A percentile compares a stretch with the other conserved stretches of the same genome.
phyloP scores from a whole-genome alignment of 1,140 invertebrate genomes.

The Drosophila navojoa region DNA sequence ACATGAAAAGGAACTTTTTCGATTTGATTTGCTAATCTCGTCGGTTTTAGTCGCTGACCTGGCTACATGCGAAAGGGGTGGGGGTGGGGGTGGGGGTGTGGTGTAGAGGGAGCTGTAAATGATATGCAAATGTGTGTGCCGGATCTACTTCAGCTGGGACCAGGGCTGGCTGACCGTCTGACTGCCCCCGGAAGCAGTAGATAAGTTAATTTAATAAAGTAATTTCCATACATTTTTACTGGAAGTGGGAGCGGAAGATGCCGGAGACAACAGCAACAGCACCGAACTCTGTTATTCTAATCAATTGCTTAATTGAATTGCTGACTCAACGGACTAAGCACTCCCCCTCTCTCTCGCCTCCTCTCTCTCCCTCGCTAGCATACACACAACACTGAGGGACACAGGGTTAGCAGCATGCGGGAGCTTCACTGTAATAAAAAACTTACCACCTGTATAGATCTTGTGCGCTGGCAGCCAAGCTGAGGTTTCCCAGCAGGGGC shows the following conservation, averaged over 20 bases:
- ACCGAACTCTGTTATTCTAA: slow-evolving; percentile 58
- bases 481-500: slow-evolving; percentile 79
- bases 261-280: slow-evolving; percentile 11
- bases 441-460: slow-evolving; percentile 85
- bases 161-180: slow-evolving; percentile 14
- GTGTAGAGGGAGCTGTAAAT: not conserved
- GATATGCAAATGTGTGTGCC: slow-evolving; percentile 27
- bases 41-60: not conserved
- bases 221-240: slow-evolving; percentile 81
- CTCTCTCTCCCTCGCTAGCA: too few relatives aligned
- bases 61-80: not conserved
- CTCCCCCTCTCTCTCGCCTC: too few relatives aligned
- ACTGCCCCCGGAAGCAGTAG: slow-evolving; percentile 54
- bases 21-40: slow-evolving; percentile 9
- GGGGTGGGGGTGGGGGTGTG: not conserved
- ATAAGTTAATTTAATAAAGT: slow-evolving; percentile 80
- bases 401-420: slow-evolving; percentile 12
- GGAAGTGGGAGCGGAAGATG: slow-evolving; percentile 18
- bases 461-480: slow-evolving; percentile 84
- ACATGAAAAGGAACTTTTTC: not conserved
- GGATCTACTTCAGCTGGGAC: slow-evolving; percentile 65
- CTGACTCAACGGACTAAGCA: slow-evolving; percentile 5
- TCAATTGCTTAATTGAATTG: slow-evolving; percentile 78
- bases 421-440: slow-evolving; percentile 53
- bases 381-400: not conserved